Evolutionary conservation across 2,113 vertebrate species (phyloP).

Genomic region (Zosterops hypoxanthus): DNA sequence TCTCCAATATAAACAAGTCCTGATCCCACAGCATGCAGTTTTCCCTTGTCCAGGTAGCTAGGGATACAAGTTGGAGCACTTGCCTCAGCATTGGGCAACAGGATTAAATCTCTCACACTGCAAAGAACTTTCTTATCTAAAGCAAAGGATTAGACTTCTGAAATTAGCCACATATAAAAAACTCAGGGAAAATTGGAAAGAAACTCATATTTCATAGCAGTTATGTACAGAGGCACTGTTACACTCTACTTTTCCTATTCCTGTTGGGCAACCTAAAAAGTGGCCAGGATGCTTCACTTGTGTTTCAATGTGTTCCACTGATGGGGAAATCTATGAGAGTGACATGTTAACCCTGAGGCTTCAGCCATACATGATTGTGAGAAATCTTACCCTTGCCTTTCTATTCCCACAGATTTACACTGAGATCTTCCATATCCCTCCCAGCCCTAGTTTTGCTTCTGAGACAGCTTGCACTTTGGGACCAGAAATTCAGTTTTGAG

Average conservation of each 20-base stretch:
- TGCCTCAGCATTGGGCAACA: neutral
- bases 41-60: neutral
- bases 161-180: neutral
- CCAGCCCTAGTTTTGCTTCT: neutral
- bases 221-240: neutral
- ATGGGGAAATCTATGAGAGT: neutral
- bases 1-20: neutral
- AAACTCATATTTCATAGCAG: neutral
- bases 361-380: rapidly evolving
- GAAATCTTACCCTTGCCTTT: neutral
- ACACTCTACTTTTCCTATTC: neutral
- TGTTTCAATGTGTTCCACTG: neutral
- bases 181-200: neutral
- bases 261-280: neutral
- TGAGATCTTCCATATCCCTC: neutral
- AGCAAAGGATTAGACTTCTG: slow-evolving; percentile 20
- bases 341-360: neutral
- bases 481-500: neutral
- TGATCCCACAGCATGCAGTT: neutral
- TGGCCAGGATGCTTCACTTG: neutral
- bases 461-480: neutral
- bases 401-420: neutral
- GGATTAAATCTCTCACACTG: neutral
- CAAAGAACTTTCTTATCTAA: neutral
- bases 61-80: neutral